These are phyloP conservation scores for Clusia tigrina DNA, from an alignment of 2,888 invertebrate genomes.

Conservation along the genomic window DNA sequence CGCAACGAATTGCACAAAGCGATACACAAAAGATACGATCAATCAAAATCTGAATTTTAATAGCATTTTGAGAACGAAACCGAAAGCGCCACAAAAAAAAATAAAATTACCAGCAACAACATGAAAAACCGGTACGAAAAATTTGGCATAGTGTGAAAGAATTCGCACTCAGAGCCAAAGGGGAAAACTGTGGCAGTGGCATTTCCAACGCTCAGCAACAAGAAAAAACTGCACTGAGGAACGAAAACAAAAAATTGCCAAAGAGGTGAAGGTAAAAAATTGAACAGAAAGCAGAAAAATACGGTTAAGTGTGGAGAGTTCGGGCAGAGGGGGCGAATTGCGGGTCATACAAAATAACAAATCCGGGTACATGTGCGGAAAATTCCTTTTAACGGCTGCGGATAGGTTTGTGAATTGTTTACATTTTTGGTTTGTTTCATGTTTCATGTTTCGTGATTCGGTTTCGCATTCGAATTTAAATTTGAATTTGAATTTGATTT, in stretches of 20 bases:
- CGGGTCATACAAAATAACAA: conserved; percentile 19
- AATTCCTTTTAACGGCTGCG: not conserved
- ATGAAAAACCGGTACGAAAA: conserved; percentile 18
- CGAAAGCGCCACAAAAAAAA: conserved; percentile 31
- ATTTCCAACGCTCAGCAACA: not conserved
- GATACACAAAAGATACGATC: conserved; percentile 37
- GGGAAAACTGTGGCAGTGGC: conserved; percentile 33
- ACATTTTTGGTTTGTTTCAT: conserved; percentile 4
- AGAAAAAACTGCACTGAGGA: not conserved
- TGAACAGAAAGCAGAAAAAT: no score
- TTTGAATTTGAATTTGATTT: conserved; percentile 23
- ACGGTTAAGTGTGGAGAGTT: not conserved
- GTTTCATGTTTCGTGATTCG: no score
- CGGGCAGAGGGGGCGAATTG: not conserved
- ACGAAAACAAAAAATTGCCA: not conserved
- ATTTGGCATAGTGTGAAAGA: conserved; percentile 41
- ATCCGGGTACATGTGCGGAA: conserved; percentile 48
- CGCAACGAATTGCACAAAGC: not conserved
- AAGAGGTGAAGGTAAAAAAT: not conserved
- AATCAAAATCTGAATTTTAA: conserved; percentile 54
- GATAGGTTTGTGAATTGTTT: conserved; percentile 3
- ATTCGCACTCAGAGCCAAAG: conserved; percentile 40
- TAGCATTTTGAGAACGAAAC: conserved; percentile 52
- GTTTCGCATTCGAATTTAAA: conserved; percentile 30
- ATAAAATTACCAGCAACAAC: conserved; percentile 34